Conservation (phyloP, 2,888 invertebrate genomes). For the Lagria hirta region DNA sequence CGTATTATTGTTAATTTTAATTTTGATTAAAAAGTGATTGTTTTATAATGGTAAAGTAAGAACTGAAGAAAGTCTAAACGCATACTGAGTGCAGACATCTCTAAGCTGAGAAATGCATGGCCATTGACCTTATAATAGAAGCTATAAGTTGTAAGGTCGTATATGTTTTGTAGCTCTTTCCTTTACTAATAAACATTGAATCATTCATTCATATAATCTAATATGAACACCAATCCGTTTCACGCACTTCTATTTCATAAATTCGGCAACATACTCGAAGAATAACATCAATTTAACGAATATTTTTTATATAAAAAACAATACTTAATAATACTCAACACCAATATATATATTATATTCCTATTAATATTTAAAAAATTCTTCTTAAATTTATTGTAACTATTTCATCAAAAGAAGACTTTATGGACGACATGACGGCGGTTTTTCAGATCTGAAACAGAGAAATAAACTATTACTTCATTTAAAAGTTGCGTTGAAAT, state of each 20-base stretch:
- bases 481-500: slow-evolving; percentile 3
- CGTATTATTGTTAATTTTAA: slow-evolving; percentile 15
- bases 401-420: no score
- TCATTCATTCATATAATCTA: slow-evolving; percentile 34
- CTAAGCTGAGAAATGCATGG: slow-evolving; percentile 45
- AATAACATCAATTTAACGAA: slow-evolving; percentile 29
- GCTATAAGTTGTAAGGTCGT: slow-evolving; percentile 44
- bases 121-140: slow-evolving; percentile 47
- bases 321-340: slow-evolving; percentile 29
- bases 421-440: slow-evolving; percentile 35
- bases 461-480: slow-evolving; percentile 21
- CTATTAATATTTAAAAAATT: slow-evolving; percentile 27
- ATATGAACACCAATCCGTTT: slow-evolving; percentile 27
- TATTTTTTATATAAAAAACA: no score
- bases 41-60: slow-evolving; percentile 17
- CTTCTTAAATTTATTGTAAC: no score
- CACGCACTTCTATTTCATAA: slow-evolving; percentile 28
- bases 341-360: slow-evolving; percentile 24
- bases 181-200: slow-evolving; percentile 34
- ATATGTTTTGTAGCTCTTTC: slow-evolving; percentile 28
- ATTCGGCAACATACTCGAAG: slow-evolving; percentile 21
- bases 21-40: slow-evolving; percentile 5
- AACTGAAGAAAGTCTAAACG: slow-evolving; percentile 30
- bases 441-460: slow-evolving; percentile 33
- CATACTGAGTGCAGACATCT: slow-evolving; percentile 44